Evolutionary conservation across 2,888 invertebrate genomes (phyloP).

Genomic region (Hyposoter didymator): DNA sequence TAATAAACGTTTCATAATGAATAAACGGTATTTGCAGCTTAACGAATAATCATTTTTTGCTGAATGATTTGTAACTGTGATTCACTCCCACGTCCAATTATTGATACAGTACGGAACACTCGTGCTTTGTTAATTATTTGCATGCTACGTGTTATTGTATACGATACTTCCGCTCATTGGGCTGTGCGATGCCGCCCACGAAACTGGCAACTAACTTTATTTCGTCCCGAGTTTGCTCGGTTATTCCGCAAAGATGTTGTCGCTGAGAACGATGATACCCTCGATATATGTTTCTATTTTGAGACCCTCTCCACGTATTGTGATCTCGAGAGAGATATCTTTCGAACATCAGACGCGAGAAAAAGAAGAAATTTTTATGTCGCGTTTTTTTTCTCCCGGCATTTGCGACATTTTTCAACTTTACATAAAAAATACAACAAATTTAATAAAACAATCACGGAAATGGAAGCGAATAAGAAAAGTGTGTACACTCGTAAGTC

Average conservation of each 20-base stretch:
- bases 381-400: background rate
- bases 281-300: slow-evolving; percentile 56
- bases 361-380: background rate
- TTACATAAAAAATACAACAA: background rate
- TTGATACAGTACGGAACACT: slow-evolving; percentile 8
- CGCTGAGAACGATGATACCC: slow-evolving; percentile 28
- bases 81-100: slow-evolving; percentile 35
- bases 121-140: slow-evolving; percentile 42
- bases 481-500: background rate
- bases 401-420: background rate
- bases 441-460: background rate
- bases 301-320: slow-evolving; percentile 38
- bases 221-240: slow-evolving; percentile 36
- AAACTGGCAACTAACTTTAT: slow-evolving; percentile 31
- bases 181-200: slow-evolving; percentile 49
- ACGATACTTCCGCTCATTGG: slow-evolving; percentile 56
- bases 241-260: slow-evolving; percentile 49
- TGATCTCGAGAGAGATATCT: slow-evolving; percentile 39
- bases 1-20: background rate
- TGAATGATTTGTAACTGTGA: slow-evolving; percentile 22
- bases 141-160: slow-evolving; percentile 31
- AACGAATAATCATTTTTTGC: slow-evolving; percentile 16
- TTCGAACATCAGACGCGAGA: slow-evolving; percentile 24
- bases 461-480: too few species aligned
- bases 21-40: slow-evolving; percentile 1